Base-by-base conservation (phyloP, 2,113 vertebrate species). In the Arvicanthis niloticus region DNA sequence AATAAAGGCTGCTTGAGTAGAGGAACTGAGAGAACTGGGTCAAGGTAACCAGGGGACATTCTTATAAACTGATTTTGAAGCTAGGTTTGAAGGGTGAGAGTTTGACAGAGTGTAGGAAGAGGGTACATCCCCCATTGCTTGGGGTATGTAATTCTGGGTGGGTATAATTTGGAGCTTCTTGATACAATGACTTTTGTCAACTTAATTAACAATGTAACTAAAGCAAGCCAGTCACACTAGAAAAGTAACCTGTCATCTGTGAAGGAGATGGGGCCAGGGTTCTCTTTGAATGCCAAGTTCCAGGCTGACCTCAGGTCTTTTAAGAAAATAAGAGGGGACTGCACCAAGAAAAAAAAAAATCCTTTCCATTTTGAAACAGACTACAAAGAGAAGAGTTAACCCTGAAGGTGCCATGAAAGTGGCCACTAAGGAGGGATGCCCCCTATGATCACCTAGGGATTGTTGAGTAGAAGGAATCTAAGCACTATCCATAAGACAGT, bases 1-100 rank as follows among this genome's bases (percentile, higher is more conserved):
- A 98, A 95, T 70, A 95, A 96, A 77, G 92, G 13, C 68, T 97
- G 85, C 95, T 45, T 68, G 91, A 92, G 92, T 78, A 92, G 60
- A 70, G 40, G 82, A 84, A 89, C 93, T 96, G 78, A 95, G 92
- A 91, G 77, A 97, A 96, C 12, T 94, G 78, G 91, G 96, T 95
- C 95, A 94, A 93, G 82, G 88, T 95, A 78, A 97, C 96, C 96
- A 94, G 94, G n/a, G 26, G 75, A 92, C 22, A 13, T 95, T 92
- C 51, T 82, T 77, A 40, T 13, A 42, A 78, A 89, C 51, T 96
- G 88, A 86, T 93, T 95, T 90, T 85, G 40, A 82, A 96, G 91
- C 89, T 67, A 29, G 60, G 56, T 88, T 95, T 92, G 91, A 91
- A 96, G 92, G 81, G 48, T 92, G 82, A 88, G 82, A 62, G 68